Evolutionary conservation across 2,797 vertebrate species (phyloP).

Genomic region (Danio tinwini): DNA sequence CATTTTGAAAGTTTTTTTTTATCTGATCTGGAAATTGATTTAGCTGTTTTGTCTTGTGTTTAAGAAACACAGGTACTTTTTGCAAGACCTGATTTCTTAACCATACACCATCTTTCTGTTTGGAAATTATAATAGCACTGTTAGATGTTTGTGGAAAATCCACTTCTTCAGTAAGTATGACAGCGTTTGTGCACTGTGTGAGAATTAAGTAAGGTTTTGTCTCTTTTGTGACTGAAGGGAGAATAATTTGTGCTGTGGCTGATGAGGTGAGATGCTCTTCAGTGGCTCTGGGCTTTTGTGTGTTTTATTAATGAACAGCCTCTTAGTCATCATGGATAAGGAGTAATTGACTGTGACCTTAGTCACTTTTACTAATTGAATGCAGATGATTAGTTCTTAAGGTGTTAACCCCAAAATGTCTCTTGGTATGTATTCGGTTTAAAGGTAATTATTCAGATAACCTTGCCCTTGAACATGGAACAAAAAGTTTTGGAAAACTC

Average conservation of each 20-base stretch:
- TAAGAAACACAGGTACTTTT: too few species aligned
- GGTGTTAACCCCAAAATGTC: background rate
- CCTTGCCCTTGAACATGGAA: background rate
- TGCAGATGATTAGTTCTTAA: constrained; percentile 2
- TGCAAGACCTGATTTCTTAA: too few species aligned
- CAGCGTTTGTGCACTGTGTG: background rate
- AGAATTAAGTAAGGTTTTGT: background rate
- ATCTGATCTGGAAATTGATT: too few species aligned
- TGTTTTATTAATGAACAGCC: constrained; percentile 20
- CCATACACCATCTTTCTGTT: too few species aligned
- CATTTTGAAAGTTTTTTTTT: too few species aligned
- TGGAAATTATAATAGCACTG: background rate
- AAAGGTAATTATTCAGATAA: constrained; percentile 33
- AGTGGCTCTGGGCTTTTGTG: constrained; percentile 46
- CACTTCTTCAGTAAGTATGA: background rate
- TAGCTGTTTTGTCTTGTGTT: too few species aligned
- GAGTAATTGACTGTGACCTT: constrained; percentile 39
- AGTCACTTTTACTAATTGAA: constrained; percentile 47
- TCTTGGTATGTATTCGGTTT: constrained; percentile 19
- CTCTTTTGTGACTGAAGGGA: background rate
- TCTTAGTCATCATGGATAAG: constrained; percentile 18
- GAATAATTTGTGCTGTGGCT: background rate
- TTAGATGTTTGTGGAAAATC: background rate
- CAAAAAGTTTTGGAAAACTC: background rate
- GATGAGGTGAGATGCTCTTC: constrained; percentile 46